phyloP scores from a whole-genome alignment of 2,888 invertebrate species.

The Orthonychiurus folsomi region DNA sequence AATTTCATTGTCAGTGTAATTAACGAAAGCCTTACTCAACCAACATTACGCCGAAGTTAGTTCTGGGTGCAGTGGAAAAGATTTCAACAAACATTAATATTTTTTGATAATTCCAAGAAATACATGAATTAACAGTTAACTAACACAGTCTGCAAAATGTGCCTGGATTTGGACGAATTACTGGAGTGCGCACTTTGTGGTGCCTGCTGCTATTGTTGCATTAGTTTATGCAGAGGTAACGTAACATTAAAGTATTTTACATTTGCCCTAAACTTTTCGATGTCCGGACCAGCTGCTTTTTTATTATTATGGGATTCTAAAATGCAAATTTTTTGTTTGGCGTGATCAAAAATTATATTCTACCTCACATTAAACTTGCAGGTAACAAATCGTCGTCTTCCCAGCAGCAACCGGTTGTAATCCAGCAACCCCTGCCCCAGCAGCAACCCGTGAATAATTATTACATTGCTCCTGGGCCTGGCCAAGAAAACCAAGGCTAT shows the following conservation, averaged over 20 bases:
- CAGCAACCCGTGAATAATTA: neutral
- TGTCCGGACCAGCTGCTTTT: too few relatives aligned
- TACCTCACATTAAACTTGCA: too few relatives aligned
- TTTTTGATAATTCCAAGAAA: too few relatives aligned
- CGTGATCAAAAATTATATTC: too few relatives aligned
- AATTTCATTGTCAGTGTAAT: neutral
- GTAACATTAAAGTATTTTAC: slow-evolving; percentile 2
- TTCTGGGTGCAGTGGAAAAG: too few relatives aligned
- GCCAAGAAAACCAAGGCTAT: neutral
- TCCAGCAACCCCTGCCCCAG: neutral
- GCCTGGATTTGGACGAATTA: slow-evolving; percentile 33
- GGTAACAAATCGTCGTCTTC: neutral
- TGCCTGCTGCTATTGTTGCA: slow-evolving; percentile 34
- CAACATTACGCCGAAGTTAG: too few relatives aligned
- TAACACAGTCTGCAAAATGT: slow-evolving; percentile 33
- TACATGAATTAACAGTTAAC: neutral
- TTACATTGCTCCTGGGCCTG: neutral
- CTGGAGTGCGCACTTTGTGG: slow-evolving; percentile 37
- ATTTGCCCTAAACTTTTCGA: neutral
- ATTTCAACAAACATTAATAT: too few relatives aligned
- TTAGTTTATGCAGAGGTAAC: slow-evolving; percentile 28
- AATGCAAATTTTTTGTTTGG: too few relatives aligned
- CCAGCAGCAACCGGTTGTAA: neutral
- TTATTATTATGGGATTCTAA: too few relatives aligned
- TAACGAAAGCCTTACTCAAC: too few relatives aligned